Conservation (phyloP, 2,888 invertebrate species). For the Pycnomerus fuliginosus region DNA sequence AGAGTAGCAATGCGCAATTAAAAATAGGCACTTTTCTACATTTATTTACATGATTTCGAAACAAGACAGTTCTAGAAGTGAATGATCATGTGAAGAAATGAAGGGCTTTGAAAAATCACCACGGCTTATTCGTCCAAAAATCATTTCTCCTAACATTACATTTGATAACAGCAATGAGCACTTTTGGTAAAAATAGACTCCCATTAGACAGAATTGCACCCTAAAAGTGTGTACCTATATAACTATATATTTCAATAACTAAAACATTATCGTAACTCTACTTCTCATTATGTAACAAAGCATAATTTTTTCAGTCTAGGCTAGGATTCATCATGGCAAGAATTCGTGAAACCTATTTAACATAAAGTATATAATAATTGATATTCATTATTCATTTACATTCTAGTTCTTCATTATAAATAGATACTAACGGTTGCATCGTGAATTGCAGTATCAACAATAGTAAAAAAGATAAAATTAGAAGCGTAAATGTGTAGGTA, state of each 20-base stretch:
- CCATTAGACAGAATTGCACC: conserved; percentile 42
- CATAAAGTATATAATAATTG: conserved; percentile 42
- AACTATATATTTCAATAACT: conserved; percentile 37
- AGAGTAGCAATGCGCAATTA: conserved; percentile 52
- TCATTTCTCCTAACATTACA: conserved; percentile 27
- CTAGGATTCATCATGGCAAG: conserved; percentile 53
- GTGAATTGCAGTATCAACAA: conserved; percentile 18
- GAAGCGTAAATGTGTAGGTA: background rate
- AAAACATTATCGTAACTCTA: conserved; percentile 37
- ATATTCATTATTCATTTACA: conserved; percentile 40
- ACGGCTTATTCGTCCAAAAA: conserved; percentile 12
- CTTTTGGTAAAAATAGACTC: conserved; percentile 64
- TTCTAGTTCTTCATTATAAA: conserved; percentile 34
- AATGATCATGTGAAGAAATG: conserved; percentile 19
- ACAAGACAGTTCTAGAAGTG: conserved; percentile 19
- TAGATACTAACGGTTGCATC: conserved; percentile 35
- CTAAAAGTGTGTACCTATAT: conserved; percentile 32
- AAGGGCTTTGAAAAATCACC: background rate
- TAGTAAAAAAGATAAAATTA: background rate
- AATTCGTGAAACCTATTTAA: conserved; percentile 48
- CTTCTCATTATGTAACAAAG: conserved; percentile 45
- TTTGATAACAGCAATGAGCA: conserved; percentile 66
- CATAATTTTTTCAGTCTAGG: conserved; percentile 50
- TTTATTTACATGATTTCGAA: conserved; percentile 43
- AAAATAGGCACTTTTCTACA: conserved; percentile 53